Evolutionary conservation across 2,797 vertebrate genomes (phyloP).

Genomic region (Anolis apletophallus): DNA sequence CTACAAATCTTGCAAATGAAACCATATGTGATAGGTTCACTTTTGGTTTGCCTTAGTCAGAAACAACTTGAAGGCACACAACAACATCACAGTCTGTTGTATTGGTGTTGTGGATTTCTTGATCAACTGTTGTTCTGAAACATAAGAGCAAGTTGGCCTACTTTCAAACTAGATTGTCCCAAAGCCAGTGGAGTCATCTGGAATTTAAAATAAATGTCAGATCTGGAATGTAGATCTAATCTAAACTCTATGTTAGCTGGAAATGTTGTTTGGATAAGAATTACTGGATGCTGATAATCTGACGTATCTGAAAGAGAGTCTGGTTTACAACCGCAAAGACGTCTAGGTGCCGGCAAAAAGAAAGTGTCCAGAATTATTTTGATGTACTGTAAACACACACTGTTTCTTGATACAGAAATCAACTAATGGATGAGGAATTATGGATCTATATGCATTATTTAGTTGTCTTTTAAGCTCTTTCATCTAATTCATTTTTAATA

Average conservation of each 20-base stretch:
- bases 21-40: too few relatives aligned
- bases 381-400: slow-evolving; percentile 38
- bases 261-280: slow-evolving; percentile 63
- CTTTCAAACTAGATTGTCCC: slow-evolving; percentile 56
- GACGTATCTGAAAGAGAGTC: slow-evolving; percentile 32
- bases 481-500: neutral
- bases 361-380: slow-evolving; percentile 26
- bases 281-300: slow-evolving; percentile 53
- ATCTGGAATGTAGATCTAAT: slow-evolving; percentile 59
- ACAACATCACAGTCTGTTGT: slow-evolving; percentile 25
- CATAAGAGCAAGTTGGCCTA: slow-evolving; percentile 60
- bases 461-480: neutral
- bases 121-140: slow-evolving; percentile 60
- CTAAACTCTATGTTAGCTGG: slow-evolving; percentile 62
- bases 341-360: slow-evolving; percentile 33
- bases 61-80: too few relatives aligned
- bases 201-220: slow-evolving; percentile 59
- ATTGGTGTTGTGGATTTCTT: slow-evolving; percentile 33
- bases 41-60: too few relatives aligned
- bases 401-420: slow-evolving; percentile 30
- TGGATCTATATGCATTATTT: neutral
- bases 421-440: slow-evolving; percentile 37
- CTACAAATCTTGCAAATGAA: too few relatives aligned
- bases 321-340: slow-evolving; percentile 14
- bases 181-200: slow-evolving; percentile 64